phyloP scores from a whole-genome alignment of 2,797 vertebrate genomes.

The Ambastaia sidthimunki region DNA sequence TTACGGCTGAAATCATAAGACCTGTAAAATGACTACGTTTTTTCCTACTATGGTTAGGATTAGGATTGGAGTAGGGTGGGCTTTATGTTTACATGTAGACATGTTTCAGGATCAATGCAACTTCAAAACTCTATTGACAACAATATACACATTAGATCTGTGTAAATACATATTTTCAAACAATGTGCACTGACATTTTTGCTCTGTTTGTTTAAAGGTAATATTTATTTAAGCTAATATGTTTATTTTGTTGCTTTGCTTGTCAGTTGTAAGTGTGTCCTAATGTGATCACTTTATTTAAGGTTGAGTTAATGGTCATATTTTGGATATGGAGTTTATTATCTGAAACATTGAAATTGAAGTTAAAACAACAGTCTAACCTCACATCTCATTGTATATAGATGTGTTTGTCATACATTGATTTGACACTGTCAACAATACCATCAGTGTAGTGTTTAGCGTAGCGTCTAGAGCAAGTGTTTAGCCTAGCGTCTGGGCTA shows the following conservation, averaged over 20 bases:
- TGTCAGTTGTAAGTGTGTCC: too few relatives aligned
- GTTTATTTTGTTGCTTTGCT: too few relatives aligned
- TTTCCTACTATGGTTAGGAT: too few relatives aligned
- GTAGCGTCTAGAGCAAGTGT: background rate
- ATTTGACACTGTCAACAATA: slow-evolving; percentile 12
- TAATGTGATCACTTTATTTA: too few relatives aligned
- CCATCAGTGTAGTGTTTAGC: background rate
- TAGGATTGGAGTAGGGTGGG: background rate
- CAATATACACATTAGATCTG: background rate
- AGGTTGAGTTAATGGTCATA: too few relatives aligned
- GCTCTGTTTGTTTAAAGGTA: background rate
- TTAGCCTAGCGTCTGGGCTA: background rate
- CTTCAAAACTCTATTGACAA: background rate
- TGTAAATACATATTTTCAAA: background rate
- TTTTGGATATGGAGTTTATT: too few relatives aligned
- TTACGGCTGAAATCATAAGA: slow-evolving; percentile 8
- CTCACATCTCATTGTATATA: background rate
- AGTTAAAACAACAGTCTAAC: background rate
- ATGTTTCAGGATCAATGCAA: background rate
- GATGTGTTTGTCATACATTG: background rate
- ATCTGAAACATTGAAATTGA: background rate
- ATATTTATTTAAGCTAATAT: background rate
- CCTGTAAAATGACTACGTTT: too few relatives aligned
- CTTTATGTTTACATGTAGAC: too few relatives aligned
- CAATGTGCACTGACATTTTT: background rate